Conservation (phyloP, 2,113 vertebrate genomes). For the Heterochromis multidens region DNA sequence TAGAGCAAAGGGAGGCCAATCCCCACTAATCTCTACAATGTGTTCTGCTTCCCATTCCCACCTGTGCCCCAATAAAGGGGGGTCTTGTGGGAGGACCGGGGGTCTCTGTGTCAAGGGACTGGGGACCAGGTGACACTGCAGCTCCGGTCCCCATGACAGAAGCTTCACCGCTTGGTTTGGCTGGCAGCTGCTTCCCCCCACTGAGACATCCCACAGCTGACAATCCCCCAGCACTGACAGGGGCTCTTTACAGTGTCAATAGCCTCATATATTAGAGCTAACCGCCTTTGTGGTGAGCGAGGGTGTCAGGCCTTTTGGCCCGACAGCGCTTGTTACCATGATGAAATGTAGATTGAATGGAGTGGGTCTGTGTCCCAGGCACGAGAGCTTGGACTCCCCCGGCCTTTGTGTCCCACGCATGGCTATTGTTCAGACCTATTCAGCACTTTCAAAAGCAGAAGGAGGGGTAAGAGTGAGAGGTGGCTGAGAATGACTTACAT, state of each 20-base stretch:
- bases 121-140: constrained; percentile 70
- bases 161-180: constrained; percentile 65
- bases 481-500: constrained; percentile 72
- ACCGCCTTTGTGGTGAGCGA: constrained; percentile 78
- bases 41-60: constrained; percentile 80
- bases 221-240: constrained; percentile 71
- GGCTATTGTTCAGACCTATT: constrained; percentile 73
- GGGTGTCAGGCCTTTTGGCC: constrained; percentile 79
- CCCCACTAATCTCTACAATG: constrained; percentile 79
- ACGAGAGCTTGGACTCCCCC: constrained; percentile 70
- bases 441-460: constrained; percentile 54
- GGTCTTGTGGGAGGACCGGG: constrained; percentile 53
- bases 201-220: constrained; percentile 82
- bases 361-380: constrained; percentile 73
- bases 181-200: constrained; percentile 79
- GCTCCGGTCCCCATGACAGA: constrained; percentile 65
- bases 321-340: constrained; percentile 77
- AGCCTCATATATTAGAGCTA: constrained; percentile 83
- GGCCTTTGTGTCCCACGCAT: constrained; percentile 73
- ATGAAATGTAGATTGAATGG: constrained; percentile 80
- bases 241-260: constrained; percentile 80
- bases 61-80: constrained; percentile 71
- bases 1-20: constrained; percentile 60
- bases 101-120: constrained; percentile 63
- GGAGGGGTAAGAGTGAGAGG: constrained; percentile 55